Evolutionary conservation across 2,113 vertebrate species (phyloP).

Genomic region (Gymnogyps californianus): DNA sequence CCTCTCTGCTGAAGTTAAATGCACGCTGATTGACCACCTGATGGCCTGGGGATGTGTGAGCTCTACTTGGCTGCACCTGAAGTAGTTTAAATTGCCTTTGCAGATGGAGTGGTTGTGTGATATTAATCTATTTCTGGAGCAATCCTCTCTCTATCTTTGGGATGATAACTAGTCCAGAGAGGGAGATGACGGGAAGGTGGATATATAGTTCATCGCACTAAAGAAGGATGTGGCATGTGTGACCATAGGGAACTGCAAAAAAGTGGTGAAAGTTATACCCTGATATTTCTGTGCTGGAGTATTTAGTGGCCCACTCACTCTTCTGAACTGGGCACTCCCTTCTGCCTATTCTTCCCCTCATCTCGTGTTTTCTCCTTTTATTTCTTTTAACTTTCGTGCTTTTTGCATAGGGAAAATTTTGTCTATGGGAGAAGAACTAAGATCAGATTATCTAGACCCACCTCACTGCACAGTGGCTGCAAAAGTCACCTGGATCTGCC

Average conservation of each 20-base stretch:
- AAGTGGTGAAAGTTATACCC: background rate
- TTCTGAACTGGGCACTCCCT: background rate
- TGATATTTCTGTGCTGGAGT: background rate
- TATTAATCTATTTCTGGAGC: background rate
- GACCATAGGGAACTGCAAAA: background rate
- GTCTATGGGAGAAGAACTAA: background rate
- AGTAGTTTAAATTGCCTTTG: background rate
- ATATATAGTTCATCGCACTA: background rate
- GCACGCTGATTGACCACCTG: background rate
- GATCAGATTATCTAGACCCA: background rate
- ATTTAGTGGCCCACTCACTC: background rate
- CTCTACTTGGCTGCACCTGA: background rate
- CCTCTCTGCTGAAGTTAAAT: background rate
- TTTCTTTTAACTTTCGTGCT: background rate
- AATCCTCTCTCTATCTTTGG: background rate
- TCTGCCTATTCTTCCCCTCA: background rate
- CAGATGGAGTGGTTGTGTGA: background rate
- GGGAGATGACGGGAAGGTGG: background rate
- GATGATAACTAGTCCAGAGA: background rate
- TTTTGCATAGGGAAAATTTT: background rate
- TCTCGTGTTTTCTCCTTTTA: background rate
- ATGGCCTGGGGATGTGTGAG: background rate
- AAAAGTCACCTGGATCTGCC: background rate
- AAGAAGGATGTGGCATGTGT: background rate
- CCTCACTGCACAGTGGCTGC: too few relatives aligned